phyloP scores from a whole-genome alignment of 30 jellyfish, hydroid and myxozoan genomes.

The Aurelia coerulea region DNA sequence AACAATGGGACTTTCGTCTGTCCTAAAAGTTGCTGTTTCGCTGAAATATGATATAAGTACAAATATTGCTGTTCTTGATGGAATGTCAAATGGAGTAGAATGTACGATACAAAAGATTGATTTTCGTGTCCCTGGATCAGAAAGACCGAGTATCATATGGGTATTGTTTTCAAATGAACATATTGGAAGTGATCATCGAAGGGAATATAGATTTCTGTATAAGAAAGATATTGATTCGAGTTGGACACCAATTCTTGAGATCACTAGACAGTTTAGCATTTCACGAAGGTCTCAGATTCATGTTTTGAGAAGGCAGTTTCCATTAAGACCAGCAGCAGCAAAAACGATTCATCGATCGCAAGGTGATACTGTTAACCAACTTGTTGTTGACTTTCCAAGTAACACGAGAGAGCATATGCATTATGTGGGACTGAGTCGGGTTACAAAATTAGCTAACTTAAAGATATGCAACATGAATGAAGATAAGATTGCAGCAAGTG shows the following conservation, averaged over 20 bases:
- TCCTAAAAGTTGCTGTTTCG: neutral
- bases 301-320: constrained; percentile 22
- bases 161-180: neutral
- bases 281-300: too few species aligned
- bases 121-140: neutral
- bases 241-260: constrained; percentile 50
- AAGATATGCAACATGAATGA: neutral
- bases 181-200: constrained; percentile 9
- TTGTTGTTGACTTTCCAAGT: neutral
- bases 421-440: constrained; percentile 41
- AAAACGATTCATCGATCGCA: constrained; percentile 43
- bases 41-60: constrained; percentile 6
- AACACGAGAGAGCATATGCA: constrained; percentile 45
- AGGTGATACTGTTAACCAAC: constrained; percentile 33
- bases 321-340: constrained; percentile 44
- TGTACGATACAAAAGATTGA: constrained; percentile 19
- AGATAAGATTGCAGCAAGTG: neutral
- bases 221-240: neutral
- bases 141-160: constrained; percentile 45
- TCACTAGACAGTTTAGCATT: constrained; percentile 7
- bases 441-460: neutral
- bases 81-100: constrained; percentile 48
- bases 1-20: constrained; percentile 3
- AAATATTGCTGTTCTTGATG: constrained; percentile 15
- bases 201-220: neutral